Evolutionary conservation across 2,888 invertebrate species (phyloP).

Genomic region (Luperina nickerlii): DNA sequence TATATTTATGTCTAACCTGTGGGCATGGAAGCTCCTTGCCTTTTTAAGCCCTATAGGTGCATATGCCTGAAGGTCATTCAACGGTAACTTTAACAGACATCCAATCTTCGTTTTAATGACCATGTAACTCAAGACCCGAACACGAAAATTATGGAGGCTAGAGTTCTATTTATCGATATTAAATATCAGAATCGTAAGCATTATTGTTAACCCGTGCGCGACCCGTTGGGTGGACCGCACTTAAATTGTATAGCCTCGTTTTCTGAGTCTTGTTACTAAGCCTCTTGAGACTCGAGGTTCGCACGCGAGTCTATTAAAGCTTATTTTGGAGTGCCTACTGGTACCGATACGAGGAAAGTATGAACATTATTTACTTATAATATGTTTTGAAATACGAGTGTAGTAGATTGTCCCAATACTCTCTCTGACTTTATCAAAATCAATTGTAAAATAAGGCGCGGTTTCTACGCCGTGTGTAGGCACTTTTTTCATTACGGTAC

Average conservation of each 20-base stretch:
- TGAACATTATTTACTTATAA: constrained; percentile 10
- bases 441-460: neutral
- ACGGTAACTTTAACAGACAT: neutral
- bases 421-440: neutral
- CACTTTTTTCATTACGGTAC: neutral
- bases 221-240: constrained; percentile 53
- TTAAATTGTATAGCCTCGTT: constrained; percentile 63
- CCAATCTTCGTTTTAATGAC: constrained; percentile 6
- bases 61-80: neutral
- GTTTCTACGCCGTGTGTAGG: neutral
- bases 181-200: constrained; percentile 57
- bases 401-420: neutral
- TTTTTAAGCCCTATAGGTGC: neutral
- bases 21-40: neutral
- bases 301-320: constrained; percentile 38
- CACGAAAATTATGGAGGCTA: constrained; percentile 13
- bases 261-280: constrained; percentile 49
- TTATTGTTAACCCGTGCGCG: constrained; percentile 54
- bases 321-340: constrained; percentile 45
- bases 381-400: constrained; percentile 7
- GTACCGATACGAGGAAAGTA: constrained; percentile 12
- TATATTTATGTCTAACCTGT: neutral
- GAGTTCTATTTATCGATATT: constrained; percentile 44
- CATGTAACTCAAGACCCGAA: constrained; percentile 27
- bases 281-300: constrained; percentile 55